A percentile compares a stretch with the other conserved stretches of the same genome.
These are phyloP conservation scores for Cantharis rufa DNA, from an alignment of 2,888 invertebrate genomes.

Conservation along the genomic window DNA sequence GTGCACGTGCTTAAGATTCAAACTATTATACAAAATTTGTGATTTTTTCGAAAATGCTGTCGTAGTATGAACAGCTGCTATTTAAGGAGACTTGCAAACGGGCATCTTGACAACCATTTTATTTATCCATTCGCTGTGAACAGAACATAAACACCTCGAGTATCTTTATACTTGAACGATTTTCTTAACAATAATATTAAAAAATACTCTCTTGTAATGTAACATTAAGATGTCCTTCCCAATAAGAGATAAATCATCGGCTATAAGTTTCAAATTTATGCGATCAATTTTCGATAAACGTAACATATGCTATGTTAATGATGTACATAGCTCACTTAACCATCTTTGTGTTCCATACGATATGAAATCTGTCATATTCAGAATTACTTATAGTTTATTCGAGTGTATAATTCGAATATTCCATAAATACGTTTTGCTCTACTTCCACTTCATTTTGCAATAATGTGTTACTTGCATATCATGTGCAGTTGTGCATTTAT, in stretches of 20 bases:
- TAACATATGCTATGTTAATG: neutral
- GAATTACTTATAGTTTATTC: conserved; percentile 33
- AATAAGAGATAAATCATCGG: neutral
- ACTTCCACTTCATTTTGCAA: conserved; percentile 41
- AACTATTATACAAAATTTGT: neutral
- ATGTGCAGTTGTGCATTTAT: conserved; percentile 39
- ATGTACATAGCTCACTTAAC: conserved; percentile 1
- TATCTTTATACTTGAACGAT: conserved; percentile 16
- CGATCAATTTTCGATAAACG: neutral
- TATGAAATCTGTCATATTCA: conserved; percentile 29
- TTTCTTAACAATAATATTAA: conserved; percentile 10
- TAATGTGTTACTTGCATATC: conserved; percentile 33
- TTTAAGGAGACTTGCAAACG: conserved; percentile 15
- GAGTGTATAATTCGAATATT: conserved; percentile 41
- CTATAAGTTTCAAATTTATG: neutral
- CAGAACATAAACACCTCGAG: conserved; percentile 5
- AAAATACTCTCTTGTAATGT: neutral
- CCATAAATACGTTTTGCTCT: conserved; percentile 39
- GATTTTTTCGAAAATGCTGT: conserved; percentile 6
- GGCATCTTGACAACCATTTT: conserved; percentile 26
- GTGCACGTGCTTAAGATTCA: neutral
- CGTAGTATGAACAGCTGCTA: conserved; percentile 22
- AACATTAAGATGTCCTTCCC: neutral
- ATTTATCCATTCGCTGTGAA: conserved; percentile 18
- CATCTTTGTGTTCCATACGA: conserved; percentile 15